Evolutionary conservation across 2,797 vertebrate genomes (phyloP).

Genomic region (Lagocephalus sceleratus): DNA sequence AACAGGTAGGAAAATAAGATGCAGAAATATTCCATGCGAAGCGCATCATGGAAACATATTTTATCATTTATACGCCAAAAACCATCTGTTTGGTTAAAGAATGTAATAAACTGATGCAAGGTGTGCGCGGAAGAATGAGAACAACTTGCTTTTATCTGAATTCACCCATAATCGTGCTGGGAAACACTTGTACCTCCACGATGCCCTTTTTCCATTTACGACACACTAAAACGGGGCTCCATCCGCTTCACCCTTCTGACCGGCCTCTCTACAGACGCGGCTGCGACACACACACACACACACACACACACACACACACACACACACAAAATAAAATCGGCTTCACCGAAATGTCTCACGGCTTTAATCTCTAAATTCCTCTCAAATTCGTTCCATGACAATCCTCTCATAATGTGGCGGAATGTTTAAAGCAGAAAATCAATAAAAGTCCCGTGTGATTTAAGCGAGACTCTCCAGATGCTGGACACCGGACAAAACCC

Average conservation of each 20-base stretch:
- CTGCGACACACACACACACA: too few relatives aligned
- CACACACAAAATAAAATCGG: slow-evolving; percentile 17
- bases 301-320: too few relatives aligned
- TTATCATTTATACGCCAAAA: slow-evolving; percentile 2
- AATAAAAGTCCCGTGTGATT: slow-evolving; percentile 57
- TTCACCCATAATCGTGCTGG: neutral
- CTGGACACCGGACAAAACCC: slow-evolving; percentile 44
- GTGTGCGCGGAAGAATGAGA: neutral
- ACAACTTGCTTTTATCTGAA: neutral
- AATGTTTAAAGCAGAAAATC: slow-evolving; percentile 51
- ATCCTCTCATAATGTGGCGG: slow-evolving; percentile 25
- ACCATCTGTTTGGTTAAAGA: neutral
- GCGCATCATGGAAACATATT: neutral
- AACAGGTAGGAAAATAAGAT: neutral
- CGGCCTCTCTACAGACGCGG: slow-evolving; percentile 12
- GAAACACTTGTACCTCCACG: neutral
- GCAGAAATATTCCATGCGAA: neutral
- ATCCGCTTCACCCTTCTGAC: slow-evolving; percentile 1
- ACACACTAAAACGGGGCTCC: slow-evolving; percentile 1
- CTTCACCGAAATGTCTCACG: slow-evolving; percentile 19
- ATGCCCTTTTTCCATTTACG: neutral
- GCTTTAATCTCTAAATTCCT: slow-evolving; percentile 46
- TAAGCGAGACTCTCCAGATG: slow-evolving; percentile 50
- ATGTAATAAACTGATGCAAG: neutral
- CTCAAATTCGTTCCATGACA: slow-evolving; percentile 29